Conservation (phyloP, 2,113 vertebrate genomes). For the Charadrius vociferus region DNA sequence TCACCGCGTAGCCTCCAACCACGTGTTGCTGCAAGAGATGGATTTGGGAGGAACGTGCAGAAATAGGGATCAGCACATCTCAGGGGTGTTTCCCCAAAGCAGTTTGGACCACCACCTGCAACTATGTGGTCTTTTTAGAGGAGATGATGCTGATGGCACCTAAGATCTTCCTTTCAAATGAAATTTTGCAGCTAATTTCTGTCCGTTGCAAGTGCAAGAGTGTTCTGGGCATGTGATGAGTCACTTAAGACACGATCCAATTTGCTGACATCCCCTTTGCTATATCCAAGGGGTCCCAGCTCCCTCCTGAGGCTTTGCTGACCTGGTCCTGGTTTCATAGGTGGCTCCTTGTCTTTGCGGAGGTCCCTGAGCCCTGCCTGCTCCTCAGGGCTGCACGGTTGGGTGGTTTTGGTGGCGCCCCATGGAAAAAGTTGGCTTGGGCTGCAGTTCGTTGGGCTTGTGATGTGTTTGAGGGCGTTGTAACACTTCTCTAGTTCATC, state of each 20-base stretch:
- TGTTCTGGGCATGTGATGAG: fast-evolving
- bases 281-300: not conserved
- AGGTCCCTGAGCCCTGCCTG: not conserved
- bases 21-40: not conserved
- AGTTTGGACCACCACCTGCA: not conserved
- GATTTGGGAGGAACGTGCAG: not conserved
- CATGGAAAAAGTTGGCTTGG: fast-evolving
- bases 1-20: fast-evolving
- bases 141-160: not conserved
- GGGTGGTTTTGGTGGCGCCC: not conserved
- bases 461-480: not conserved
- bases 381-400: not conserved
- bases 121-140: not conserved
- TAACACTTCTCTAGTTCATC: not conserved
- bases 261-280: not conserved
- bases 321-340: not conserved
- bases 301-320: not conserved
- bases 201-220: not conserved
- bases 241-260: not conserved
- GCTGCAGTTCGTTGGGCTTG: not conserved
- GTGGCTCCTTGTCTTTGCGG: not conserved
- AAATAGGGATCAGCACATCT: not conserved
- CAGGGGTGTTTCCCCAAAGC: not conserved
- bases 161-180: not conserved
- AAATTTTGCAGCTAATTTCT: not conserved